Conservation (phyloP, 2,113 vertebrate genomes). For the Holacanthus passer region DNA sequence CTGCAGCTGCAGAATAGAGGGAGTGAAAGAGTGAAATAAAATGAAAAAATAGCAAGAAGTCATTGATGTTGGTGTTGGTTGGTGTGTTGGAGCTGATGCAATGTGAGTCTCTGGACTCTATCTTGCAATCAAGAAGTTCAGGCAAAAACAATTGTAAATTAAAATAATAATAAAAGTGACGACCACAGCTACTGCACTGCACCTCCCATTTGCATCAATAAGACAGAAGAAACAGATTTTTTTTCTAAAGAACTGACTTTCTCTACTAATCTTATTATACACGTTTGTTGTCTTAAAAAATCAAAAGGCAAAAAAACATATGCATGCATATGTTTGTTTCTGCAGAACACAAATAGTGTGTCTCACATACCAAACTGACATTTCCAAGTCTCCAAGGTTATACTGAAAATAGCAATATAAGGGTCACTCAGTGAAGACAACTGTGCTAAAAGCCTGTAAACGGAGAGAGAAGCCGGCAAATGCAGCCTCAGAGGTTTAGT, state of each 20-base stretch:
- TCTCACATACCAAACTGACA: not conserved
- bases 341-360: not conserved
- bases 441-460: not conserved
- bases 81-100: too few species aligned
- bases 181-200: not conserved
- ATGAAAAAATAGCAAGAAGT: too few species aligned
- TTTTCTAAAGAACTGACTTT: not conserved
- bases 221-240: not conserved
- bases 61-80: too few species aligned
- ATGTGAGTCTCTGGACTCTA: too few species aligned
- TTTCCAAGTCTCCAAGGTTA: not conserved
- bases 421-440: too few species aligned
- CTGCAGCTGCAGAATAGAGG: too few species aligned
- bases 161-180: not conserved
- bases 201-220: too few species aligned
- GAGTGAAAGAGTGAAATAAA: too few species aligned
- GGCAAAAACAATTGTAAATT: too few species aligned
- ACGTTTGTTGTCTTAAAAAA: not conserved
- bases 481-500: not conserved
- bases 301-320: not conserved
- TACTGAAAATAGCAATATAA: not conserved
- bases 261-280: not conserved
- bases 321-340: not conserved
- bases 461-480: not conserved
- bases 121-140: too few species aligned